phyloP scores from a whole-genome alignment of 1,140 invertebrate species.

The Sminthurinus signatus region DNA sequence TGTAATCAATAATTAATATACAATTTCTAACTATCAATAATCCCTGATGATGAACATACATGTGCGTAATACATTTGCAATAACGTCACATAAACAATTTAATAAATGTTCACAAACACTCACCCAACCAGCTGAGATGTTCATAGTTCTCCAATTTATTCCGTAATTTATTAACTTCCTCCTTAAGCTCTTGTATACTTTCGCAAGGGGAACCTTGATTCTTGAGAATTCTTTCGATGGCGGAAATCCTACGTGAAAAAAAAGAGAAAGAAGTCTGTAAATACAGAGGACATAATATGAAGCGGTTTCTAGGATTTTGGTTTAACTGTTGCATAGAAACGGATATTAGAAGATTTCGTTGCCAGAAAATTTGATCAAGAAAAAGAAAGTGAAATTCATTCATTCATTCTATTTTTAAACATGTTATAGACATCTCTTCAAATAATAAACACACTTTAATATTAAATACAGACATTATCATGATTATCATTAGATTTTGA shows the following conservation, averaged over 20 bases:
- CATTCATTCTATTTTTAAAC: too few species aligned
- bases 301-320: background rate
- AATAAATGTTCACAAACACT: too few species aligned
- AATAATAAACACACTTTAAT: too few species aligned
- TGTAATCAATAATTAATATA: too few species aligned
- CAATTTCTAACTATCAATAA: too few species aligned
- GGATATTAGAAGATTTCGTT: background rate
- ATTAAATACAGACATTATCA: too few species aligned
- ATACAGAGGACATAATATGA: background rate
- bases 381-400: background rate
- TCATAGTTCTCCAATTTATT: constrained; percentile 62
- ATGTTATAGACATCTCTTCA: too few species aligned
- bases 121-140: constrained; percentile 64
- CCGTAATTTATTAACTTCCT: constrained; percentile 58
- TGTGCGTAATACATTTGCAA: too few species aligned
- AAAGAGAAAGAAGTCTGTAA: constrained; percentile 1
- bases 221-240: constrained; percentile 52
- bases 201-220: constrained; percentile 32
- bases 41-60: too few species aligned
- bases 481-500: too few species aligned
- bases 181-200: constrained; percentile 55
- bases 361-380: background rate
- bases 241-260: constrained; percentile 52
- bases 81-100: too few species aligned
- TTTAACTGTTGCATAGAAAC: background rate